Evolutionary conservation across 2,888 invertebrate genomes (phyloP).

Genomic region (Drosophila picticornis): DNA sequence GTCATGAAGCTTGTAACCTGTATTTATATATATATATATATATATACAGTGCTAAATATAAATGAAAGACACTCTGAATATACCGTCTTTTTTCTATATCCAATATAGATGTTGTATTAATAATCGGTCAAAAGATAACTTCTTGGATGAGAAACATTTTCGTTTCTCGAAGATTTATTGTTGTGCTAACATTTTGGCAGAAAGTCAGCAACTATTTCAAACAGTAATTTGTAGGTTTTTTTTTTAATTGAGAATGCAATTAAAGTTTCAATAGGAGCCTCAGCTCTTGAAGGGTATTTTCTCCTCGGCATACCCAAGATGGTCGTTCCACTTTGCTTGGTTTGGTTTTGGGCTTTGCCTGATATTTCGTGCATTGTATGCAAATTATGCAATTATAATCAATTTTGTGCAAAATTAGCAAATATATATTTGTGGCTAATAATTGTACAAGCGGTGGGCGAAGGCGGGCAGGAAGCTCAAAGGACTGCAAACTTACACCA

Average conservation of each 20-base stretch:
- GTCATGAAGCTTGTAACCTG: not conserved
- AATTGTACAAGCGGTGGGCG: constrained; percentile 16
- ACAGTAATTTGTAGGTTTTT: not conserved
- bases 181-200: not conserved
- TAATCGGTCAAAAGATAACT: not conserved
- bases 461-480: not conserved
- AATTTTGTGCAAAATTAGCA: constrained; percentile 67
- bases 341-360: not conserved
- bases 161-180: not conserved
- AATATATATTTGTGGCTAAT: constrained; percentile 46
- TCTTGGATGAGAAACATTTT: not conserved
- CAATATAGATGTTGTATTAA: not conserved
- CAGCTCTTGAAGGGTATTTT: not conserved
- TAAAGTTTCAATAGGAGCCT: too few relatives aligned
- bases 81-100: not conserved
- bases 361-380: constrained; percentile 61
- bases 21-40: not conserved
- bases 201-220: not conserved
- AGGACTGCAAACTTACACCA: not conserved
- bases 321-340: not conserved
- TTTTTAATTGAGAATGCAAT: not conserved
- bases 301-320: not conserved
- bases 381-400: constrained; percentile 69
- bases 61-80: not conserved
- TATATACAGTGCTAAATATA: not conserved